Base-by-base conservation (phyloP, 2,113 vertebrate genomes). In the Hemiscyllium ocellatum region DNA sequence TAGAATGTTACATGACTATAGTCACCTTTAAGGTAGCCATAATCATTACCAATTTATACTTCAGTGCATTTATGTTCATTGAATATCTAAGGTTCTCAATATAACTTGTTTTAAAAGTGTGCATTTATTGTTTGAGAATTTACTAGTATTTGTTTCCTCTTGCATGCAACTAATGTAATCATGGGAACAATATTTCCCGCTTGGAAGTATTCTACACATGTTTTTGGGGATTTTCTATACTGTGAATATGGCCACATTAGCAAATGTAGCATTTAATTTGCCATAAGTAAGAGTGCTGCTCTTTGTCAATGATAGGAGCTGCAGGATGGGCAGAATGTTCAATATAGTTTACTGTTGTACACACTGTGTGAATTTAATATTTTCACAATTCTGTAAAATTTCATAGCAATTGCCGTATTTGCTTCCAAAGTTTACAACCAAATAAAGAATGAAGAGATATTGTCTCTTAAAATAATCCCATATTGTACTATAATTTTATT, bases 391-490 rank as follows among this genome's bases (percentile, higher is more conserved):
- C 42, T 47, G 33, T 86, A 76, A 65, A 22, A 0, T 0, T 95
- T 96, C 91, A 96, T 97, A 91, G 96, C 42, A 80, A 87, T 95
- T 96, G 95, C 95, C 69, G 42, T 96, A 29, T 83, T 96, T 95
- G 65, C 13, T 95, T 96, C 50, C 2, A 87, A 96, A 78, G 76
- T 87, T 96, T 68, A 83, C 93, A 96, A 56, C 96, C 89, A 95
- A 80, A 83, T 96, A 96, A 94, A 85, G 95, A 96, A 96, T 95
- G 68, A 66, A 86, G n/a, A 56, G 47, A 69, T 37, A 94, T 20
- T 17, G 15, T 26, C 96, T 83, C 52, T 70, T 80, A 72, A 95
- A 95, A 83, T 96, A 97, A 94, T 72, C 15, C 96, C 96, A 85
- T 8, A 95, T 96, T 15, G 19, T 65, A 94, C 87, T 96, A 96